A percentile compares a stretch with the other conserved stretches of the same genome.
Evolutionary conservation across 2,113 vertebrate genomes (phyloP).

Genomic region (Myanophis thanlyinensis): DNA sequence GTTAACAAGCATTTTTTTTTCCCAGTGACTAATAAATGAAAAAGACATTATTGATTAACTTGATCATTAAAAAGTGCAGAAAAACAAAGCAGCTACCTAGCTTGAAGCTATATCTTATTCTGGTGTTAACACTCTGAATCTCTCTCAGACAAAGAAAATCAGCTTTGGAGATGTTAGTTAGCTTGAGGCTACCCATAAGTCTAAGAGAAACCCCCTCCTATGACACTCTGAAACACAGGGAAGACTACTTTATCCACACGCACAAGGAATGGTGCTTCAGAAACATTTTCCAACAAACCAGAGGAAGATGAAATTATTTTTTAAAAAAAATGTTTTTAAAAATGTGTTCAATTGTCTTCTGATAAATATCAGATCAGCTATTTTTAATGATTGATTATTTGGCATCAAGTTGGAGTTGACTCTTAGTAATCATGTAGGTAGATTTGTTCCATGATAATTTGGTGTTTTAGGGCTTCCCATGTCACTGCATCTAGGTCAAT

Average conservation of each 20-base stretch:
- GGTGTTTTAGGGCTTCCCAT: neutral
- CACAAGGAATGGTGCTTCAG: neutral
- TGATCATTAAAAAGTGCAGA: constrained; percentile 49
- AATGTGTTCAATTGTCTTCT: neutral
- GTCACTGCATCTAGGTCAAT: neutral
- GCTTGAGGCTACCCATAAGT: neutral
- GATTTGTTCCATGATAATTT: neutral
- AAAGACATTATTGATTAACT: constrained; percentile 48
- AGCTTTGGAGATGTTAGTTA: neutral
- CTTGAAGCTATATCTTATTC: constrained; percentile 33
- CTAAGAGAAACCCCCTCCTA: neutral
- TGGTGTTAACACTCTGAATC: neutral
- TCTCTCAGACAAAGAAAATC: neutral
- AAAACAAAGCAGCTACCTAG: constrained; percentile 45
- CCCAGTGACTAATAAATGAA: constrained; percentile 62
- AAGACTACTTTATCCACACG: neutral
- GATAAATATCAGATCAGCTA: neutral
- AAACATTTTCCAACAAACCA: neutral
- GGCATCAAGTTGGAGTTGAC: neutral
- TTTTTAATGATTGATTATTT: neutral
- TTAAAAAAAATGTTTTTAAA: neutral
- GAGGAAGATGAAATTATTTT: neutral
- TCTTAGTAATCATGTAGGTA: neutral
- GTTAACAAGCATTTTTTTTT: constrained; percentile 57
- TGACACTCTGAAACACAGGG: neutral